Evolutionary conservation across 2,113 vertebrate genomes (phyloP).

Genomic region (Edolisoma coerulescens): DNA sequence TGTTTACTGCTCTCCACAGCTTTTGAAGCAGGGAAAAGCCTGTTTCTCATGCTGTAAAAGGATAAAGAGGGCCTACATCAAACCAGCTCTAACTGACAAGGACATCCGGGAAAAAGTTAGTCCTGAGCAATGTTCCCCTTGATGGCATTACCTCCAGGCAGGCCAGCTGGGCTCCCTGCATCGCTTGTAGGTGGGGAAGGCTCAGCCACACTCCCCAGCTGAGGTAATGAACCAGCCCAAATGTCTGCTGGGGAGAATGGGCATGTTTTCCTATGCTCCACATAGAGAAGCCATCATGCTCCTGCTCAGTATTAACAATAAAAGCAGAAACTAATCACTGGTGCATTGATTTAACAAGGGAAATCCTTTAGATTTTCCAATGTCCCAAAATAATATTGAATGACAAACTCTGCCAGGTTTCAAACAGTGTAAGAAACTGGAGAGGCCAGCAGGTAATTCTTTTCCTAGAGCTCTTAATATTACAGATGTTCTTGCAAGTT

Average conservation of each 20-base stretch:
- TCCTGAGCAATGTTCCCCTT: background rate
- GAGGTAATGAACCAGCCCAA: background rate
- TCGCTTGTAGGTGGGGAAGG: background rate
- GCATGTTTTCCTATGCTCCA: accelerated
- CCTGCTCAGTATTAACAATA: background rate
- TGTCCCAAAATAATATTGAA: background rate
- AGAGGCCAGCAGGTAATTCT: background rate
- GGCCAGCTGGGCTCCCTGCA: background rate
- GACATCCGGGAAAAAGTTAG: background rate
- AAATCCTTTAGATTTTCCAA: background rate
- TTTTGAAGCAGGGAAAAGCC: background rate
- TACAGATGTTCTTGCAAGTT: background rate
- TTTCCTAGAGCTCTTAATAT: background rate
- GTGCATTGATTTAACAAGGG: background rate
- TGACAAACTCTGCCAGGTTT: background rate
- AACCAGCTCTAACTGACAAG: background rate
- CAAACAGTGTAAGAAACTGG: background rate
- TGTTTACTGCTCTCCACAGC: background rate
- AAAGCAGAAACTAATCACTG: background rate
- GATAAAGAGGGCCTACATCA: background rate
- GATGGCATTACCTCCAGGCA: background rate
- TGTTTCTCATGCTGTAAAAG: background rate
- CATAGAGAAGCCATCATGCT: background rate
- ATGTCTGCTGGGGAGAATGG: background rate
- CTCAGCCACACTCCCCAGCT: background rate